Base-by-base conservation (phyloP, 2,113 vertebrate genomes). In the Lucifuga dentata region DNA sequence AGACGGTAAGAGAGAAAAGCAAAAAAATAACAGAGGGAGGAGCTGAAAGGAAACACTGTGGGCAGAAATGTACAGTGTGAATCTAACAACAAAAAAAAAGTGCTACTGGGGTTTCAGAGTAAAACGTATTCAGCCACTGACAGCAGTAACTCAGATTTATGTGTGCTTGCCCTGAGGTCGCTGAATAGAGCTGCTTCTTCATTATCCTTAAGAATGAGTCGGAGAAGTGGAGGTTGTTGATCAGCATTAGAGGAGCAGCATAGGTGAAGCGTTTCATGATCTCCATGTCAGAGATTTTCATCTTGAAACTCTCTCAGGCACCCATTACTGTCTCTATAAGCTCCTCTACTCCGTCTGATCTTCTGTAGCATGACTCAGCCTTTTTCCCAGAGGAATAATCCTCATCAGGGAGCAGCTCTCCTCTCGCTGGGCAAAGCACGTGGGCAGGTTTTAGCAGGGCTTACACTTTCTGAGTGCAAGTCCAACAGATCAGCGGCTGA, bases 361-460 rank as follows among this genome's bases (percentile, higher is more conserved):
- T 49, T 76, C 68, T 72, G 81, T 80, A 70, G 81, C 73, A 78
- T 90, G 89, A 90, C 85, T 91, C 86, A 86, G 85, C 82, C 82
- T 78, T 46, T n/a, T 87, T 86, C 87, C 82, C 76, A 68, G 75
- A 61, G 61, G 85, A 81, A 83, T 90, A 89, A 90, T 88, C 86
- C 86, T 63, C 60, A 80, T 32, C 72, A 74, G 61, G 68, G 76
- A 79, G 80, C 64, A 56, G 71, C 86, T 76, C 77, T 55, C 68
- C 77, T 78, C 72, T 81, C 11, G 1, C 58, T 20, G 55, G 84
- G 68, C 7, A 11, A 57, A 68, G 70, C 88, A 88, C 82, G 77
- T 89, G 86, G 81, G 62, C 75, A 76, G 68, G 73, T 80, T 85
- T 91, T 85, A 83, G 76, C 17, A 17, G 20, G 55, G 84, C 80